A percentile compares a stretch with the other conserved stretches of the same genome.
Evolutionary conservation across 2,888 invertebrate species (phyloP).

Genomic region (Hymenopus coronatus): DNA sequence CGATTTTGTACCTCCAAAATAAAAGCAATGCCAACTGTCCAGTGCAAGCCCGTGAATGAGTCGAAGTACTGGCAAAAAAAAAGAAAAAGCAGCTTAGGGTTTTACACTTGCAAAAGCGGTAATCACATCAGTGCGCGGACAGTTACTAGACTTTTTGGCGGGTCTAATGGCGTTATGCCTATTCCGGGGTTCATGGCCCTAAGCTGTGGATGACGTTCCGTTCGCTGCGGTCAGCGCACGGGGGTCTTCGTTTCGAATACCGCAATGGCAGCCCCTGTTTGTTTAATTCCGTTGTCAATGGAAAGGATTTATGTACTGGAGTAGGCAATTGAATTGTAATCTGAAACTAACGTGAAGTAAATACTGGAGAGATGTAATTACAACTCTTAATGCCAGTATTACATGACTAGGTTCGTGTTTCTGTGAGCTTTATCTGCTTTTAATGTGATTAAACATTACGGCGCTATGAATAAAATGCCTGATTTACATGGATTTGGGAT

Average conservation of each 20-base stretch:
- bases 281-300: background rate
- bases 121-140: background rate
- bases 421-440: background rate
- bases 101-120: constrained; percentile 8
- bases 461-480: background rate
- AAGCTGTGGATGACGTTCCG: background rate
- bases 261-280: background rate
- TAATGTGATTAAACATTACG: background rate
- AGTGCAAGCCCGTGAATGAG: constrained; percentile 2
- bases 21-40: constrained; percentile 1
- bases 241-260: background rate
- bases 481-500: background rate
- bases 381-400: background rate
- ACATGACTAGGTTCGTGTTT: background rate
- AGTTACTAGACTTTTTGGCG: background rate
- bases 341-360: background rate
- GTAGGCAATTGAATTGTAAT: background rate
- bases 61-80: background rate
- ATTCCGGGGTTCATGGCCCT: background rate
- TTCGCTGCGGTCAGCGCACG: background rate
- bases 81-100: background rate
- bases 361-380: background rate
- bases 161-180: background rate
- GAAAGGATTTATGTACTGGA: background rate
- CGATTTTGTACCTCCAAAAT: constrained; percentile 14